Base-by-base conservation (phyloP, 2,797 vertebrate species). In the Hoplostethus mediterraneus region DNA sequence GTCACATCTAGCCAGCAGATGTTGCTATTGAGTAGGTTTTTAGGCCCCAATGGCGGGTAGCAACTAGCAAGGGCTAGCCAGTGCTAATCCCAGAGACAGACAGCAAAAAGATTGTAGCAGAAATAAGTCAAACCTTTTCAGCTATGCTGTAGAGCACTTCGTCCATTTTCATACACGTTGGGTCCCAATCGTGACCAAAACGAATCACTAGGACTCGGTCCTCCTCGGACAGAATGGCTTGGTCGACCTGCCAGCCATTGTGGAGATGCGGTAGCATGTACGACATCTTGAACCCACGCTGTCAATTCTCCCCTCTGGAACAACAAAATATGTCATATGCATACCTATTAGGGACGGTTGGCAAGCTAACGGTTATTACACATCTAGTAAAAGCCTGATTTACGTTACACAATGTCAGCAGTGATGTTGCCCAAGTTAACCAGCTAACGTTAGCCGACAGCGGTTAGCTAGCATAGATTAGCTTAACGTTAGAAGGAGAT, bases 161-260 rank as follows among this genome's bases (percentile, higher is more conserved):
- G 61, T 99, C 98, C 98, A 99, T 99, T 31, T 99, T 99, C 98
- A 99, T 99, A 66, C 98, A 99, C 0, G 97, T 99, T 0, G 98
- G 98, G 85, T 99, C 98, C 98, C 98, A 99, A 83, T 99, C 98
- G 77, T 99, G 98, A 3, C 98, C 98, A 44, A 99, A 99, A 13
- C 98, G 95, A 71, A 97, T 99, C n/a, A 99, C 97, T 0, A 99
- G 94, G 0, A 97, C 98, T 0, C 98, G 94, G 90, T 99, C 98
- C 86, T 99, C 98, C 67, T 99, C 98, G 0, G 98, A 99, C 14
- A 99, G 94, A 77, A 99, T 99, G 87, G 98, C 98, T 89, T 99
- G 98, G 89, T 99, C 98, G 5, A 98, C 98, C 82, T 99, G 98
- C 98, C 98, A 99, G 89, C 98, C 98, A 44, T 99, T 99, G 87